Base-by-base conservation (phyloP, 2,113 vertebrate genomes). In the Coryphaenoides rupestris region DNA sequence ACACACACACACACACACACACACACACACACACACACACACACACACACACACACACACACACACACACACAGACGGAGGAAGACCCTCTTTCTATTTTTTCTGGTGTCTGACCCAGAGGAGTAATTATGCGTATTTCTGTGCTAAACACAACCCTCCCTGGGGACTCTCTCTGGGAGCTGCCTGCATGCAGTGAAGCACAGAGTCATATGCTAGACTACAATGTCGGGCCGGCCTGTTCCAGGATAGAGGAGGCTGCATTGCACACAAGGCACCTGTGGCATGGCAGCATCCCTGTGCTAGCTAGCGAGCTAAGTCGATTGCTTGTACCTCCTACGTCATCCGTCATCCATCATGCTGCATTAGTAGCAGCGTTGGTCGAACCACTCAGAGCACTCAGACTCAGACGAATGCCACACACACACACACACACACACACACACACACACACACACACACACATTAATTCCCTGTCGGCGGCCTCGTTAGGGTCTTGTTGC, bases 111-210 rank as follows among this genome's bases (percentile, higher is more conserved):
- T 9, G 19, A 22, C 71, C 69, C 68, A n/a, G 23, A 60, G 64
- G 75, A 67, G 49, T 64, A 19, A 21, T 26, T 21, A 17, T 57
- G 28, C 54, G 69, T 76, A 45, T 74, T 40, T 73, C 66, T 79
- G 65, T 73, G 85, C 76, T 54, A 58, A 17, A 9, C 22, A 33
- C 5, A 33, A 7, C 5, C 28, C 10, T 70, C 73, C 68, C 64
- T 49, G 5, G 66, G 71, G 72, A 62, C 46, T n/a, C n/a, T n/a
- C n/a, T n/a, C n/a, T n/a, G n/a, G 57, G 13, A 54, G 49, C 69
- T 68, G 62, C 55, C 22, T 24, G 46, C 58, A 55, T 54, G 14
- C 58, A 58, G 65, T 33, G 19, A 72, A 21, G 59, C 23, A 3
- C 12, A 40, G 53, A 40, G 23, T 62, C 47, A 57, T 53, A 50